These are phyloP conservation scores for Nothobranchius kuhntae DNA, from an alignment of 2,113 vertebrate species.

Conservation along the genomic window DNA sequence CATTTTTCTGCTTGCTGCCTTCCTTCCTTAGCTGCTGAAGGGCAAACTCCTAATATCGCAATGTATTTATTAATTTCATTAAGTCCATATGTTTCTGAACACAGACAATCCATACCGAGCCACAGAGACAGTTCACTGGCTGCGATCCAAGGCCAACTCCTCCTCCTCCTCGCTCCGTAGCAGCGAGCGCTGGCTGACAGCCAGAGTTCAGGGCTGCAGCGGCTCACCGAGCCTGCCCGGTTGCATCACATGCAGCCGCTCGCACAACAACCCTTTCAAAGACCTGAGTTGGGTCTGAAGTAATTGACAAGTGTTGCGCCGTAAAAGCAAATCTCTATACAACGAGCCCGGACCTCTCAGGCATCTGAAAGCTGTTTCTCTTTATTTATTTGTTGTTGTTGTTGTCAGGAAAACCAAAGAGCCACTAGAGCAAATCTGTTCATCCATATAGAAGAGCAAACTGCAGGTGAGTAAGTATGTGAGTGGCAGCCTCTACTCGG, in stretches of 20 bases:
- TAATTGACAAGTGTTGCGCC: slow-evolving; percentile 70
- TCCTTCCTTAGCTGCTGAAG: slow-evolving; percentile 49
- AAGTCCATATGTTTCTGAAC: slow-evolving; percentile 66
- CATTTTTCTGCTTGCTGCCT: slow-evolving; percentile 44
- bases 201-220: slow-evolving; percentile 55
- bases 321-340: slow-evolving; percentile 52
- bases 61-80: slow-evolving; percentile 74
- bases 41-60: slow-evolving; percentile 59
- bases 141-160: slow-evolving; percentile 58
- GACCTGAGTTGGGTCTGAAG: slow-evolving; percentile 35
- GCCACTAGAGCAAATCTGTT: slow-evolving; percentile 35
- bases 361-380: slow-evolving; percentile 17
- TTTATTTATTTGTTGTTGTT: not conserved
- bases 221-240: slow-evolving; percentile 22
- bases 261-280: slow-evolving; percentile 55
- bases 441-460: slow-evolving; percentile 33
- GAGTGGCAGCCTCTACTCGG: not conserved
- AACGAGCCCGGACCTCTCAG: slow-evolving; percentile 6
- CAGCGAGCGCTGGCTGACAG: slow-evolving; percentile 60
- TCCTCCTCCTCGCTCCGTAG: slow-evolving; percentile 64
- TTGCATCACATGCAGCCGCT: slow-evolving; percentile 59
- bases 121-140: slow-evolving; percentile 62
- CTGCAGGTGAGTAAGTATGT: not conserved
- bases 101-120: slow-evolving; percentile 62
- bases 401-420: slow-evolving; percentile 3